Percentiles rank a stretch among this genome's conserved stretches.
These are phyloP conservation scores for Drosophila mayri DNA, from an alignment of 1,140 invertebrate genomes.

Conservation along the genomic window DNA sequence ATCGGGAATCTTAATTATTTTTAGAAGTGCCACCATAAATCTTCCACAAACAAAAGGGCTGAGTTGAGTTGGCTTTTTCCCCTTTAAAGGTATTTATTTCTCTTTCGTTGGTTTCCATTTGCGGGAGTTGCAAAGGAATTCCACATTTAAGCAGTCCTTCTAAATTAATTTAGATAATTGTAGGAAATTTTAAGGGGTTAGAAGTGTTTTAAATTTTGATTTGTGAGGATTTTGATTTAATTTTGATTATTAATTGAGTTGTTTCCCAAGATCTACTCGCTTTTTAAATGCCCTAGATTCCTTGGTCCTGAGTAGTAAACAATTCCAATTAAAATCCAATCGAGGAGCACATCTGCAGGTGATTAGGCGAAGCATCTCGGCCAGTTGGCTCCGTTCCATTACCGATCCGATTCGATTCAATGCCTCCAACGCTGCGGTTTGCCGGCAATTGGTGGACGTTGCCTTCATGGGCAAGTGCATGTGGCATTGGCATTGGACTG, in stretches of 20 bases:
- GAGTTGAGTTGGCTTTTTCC: neutral
- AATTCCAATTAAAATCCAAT: conserved; percentile 61
- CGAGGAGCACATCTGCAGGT: conserved; percentile 62
- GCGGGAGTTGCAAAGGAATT: neutral
- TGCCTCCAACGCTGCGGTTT: neutral
- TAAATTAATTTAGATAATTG: neutral
- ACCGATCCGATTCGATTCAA: conserved; percentile 3
- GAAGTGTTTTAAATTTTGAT: neutral
- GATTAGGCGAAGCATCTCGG: conserved; percentile 44
- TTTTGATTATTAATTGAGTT: neutral
- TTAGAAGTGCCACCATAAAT: conserved; percentile 46
- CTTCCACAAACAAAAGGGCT: neutral
- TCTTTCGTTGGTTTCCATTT: conserved; percentile 12
- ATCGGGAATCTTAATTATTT: conserved; percentile 47
- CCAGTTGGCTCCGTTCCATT: conserved; percentile 20
- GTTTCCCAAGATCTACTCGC: neutral
- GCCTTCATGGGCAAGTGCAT: conserved; percentile 59
- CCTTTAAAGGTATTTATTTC: conserved; percentile 15
- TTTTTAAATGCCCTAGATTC: neutral
- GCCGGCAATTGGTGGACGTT: conserved; percentile 31
- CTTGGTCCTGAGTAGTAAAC: neutral
- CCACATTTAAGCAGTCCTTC: conserved; percentile 14
- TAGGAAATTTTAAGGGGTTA: neutral
- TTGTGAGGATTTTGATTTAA: neutral
- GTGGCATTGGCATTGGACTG: conserved; percentile 46